A percentile compares a stretch with the other conserved stretches of the same genome.
Evolutionary conservation across 2,113 vertebrate species (phyloP).

Genomic region (Meleagris gallopavo): DNA sequence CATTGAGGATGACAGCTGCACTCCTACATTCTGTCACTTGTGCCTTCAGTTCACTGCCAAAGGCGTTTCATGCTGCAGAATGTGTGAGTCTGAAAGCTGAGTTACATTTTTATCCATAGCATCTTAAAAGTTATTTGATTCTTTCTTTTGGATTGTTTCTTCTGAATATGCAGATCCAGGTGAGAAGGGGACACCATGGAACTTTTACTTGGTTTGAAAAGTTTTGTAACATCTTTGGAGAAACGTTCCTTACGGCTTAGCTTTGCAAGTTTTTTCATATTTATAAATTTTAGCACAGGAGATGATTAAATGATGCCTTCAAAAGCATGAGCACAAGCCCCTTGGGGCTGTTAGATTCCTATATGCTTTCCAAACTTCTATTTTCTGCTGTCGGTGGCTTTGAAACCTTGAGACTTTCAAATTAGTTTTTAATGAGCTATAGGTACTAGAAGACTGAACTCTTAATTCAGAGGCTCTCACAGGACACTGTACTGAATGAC

Average conservation of each 20-base stretch:
- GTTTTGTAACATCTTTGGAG: background rate
- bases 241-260: background rate
- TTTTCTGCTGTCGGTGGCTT: background rate
- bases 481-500: slow-evolving; percentile 38
- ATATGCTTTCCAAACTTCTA: background rate
- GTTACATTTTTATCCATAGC: background rate
- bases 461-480: slow-evolving; percentile 46
- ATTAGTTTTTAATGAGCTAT: slow-evolving; percentile 45
- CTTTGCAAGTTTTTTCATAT: background rate
- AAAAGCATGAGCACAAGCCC: background rate
- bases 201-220: background rate
- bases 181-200: background rate
- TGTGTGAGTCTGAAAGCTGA: slow-evolving; percentile 3
- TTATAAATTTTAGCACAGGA: background rate
- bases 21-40: background rate
- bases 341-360: background rate
- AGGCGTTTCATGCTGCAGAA: background rate
- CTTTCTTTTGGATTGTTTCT: background rate
- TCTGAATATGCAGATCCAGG: background rate
- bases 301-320: background rate
- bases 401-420: slow-evolving; percentile 37
- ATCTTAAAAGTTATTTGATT: background rate
- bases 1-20: slow-evolving; percentile 22
- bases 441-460: slow-evolving; percentile 12
- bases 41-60: background rate